Percentiles rank a stretch among this genome's conserved stretches.
Conservation (phyloP, 2,888 invertebrate genomes). For the Harmothoe impar region DNA sequence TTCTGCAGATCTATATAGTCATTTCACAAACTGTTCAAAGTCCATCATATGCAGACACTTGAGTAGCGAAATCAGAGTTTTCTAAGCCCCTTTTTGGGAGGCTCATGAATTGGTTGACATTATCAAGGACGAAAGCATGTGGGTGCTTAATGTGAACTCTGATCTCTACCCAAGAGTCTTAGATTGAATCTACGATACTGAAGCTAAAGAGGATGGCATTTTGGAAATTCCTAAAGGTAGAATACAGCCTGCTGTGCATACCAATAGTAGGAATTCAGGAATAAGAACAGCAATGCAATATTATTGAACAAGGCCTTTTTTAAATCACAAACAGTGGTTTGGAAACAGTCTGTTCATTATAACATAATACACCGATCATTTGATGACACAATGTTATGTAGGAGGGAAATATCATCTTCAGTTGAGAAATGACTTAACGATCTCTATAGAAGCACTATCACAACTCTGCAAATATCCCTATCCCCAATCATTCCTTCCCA, state of each 20-base stretch:
- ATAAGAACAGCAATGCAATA: too few species aligned
- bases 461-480: background rate
- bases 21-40: background rate
- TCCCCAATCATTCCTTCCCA: background rate
- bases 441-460: background rate
- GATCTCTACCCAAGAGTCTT: slow-evolving; percentile 26
- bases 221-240: too few species aligned
- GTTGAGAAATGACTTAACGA: background rate
- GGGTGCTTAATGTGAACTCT: slow-evolving; percentile 22
- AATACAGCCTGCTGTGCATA: too few species aligned
- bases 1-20: background rate
- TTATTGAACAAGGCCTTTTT: too few species aligned
- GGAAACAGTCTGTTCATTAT: too few species aligned
- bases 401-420: too few species aligned
- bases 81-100: background rate
- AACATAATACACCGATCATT: too few species aligned
- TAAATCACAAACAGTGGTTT: too few species aligned
- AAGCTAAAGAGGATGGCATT: too few species aligned
- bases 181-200: background rate
- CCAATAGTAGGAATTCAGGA: too few species aligned
- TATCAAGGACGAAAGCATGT: background rate
- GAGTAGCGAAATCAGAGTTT: slow-evolving; percentile 4
- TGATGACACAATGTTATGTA: too few species aligned
- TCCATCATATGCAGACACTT: background rate
- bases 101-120: slow-evolving; percentile 1